These are phyloP conservation scores for Enoplosus armatus DNA, from an alignment of 2,797 vertebrate genomes.

Conservation along the genomic window DNA sequence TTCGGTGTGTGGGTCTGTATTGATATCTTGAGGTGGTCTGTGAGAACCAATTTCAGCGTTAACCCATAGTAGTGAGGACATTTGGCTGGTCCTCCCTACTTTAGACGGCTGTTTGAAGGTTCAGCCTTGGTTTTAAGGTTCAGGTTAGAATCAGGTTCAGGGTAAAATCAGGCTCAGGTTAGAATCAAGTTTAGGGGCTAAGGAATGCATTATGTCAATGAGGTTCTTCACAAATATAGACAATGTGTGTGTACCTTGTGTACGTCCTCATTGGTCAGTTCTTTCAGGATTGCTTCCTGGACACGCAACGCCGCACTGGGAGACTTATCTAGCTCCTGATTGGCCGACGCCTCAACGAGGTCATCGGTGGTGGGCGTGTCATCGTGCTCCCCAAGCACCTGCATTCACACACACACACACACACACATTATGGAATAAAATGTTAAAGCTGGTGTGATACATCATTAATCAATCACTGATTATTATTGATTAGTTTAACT, in stretches of 20 bases:
- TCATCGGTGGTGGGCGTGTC: constrained; percentile 90
- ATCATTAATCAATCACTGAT: neutral
- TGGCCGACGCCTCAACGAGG: constrained; percentile 91
- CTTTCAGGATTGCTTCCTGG: constrained; percentile 96
- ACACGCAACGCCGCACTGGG: constrained; percentile 92
- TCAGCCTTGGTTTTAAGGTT: too few species aligned
- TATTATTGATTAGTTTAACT: neutral
- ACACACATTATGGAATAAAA: neutral
- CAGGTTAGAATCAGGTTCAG: too few species aligned
- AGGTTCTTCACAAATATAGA: neutral
- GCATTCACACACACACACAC: constrained; percentile 27
- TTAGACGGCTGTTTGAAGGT: too few species aligned
- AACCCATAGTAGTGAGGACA: neutral
- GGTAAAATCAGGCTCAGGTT: too few species aligned
- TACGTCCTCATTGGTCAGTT: constrained; percentile 94
- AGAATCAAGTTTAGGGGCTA: too few species aligned
- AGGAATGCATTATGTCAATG: too few species aligned
- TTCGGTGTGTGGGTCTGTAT: neutral
- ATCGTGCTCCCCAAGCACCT: constrained; percentile 93
- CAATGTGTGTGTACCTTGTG: constrained; percentile 84
- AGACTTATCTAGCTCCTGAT: constrained; percentile 94
- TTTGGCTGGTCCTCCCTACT: too few species aligned
- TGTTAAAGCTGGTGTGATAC: too few species aligned
- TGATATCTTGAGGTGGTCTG: neutral
- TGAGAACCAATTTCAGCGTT: neutral